Evolutionary conservation across 2,888 invertebrate genomes (phyloP).

Genomic region (Hedya salicella): DNA sequence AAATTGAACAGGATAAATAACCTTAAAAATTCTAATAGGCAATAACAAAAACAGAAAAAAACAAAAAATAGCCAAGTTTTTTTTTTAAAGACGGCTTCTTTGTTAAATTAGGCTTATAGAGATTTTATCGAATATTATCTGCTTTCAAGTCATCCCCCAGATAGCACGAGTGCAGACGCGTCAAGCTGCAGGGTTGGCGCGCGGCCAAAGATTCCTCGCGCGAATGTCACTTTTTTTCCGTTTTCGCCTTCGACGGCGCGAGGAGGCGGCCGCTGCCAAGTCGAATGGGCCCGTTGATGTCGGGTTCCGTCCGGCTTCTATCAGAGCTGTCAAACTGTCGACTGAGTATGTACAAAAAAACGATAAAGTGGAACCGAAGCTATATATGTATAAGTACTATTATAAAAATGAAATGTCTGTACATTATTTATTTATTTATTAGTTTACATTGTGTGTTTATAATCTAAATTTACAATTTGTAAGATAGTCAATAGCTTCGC

Average conservation of each 20-base stretch:
- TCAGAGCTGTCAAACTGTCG: too few species aligned
- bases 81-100: neutral
- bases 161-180: slow-evolving; percentile 47
- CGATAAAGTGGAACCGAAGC: too few species aligned
- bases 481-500: too few species aligned
- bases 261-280: slow-evolving; percentile 45
- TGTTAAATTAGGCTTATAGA: neutral
- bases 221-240: slow-evolving; percentile 70
- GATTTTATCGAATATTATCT: slow-evolving; percentile 5
- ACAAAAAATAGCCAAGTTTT: neutral
- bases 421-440: too few species aligned
- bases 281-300: slow-evolving; percentile 4
- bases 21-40: too few species aligned
- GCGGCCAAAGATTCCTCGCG: slow-evolving; percentile 66
- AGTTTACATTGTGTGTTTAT: too few species aligned
- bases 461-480: too few species aligned
- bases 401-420: too few species aligned
- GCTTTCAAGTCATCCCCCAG: slow-evolving; percentile 16
- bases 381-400: too few species aligned
- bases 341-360: too few species aligned
- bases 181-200: slow-evolving; percentile 63
- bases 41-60: too few species aligned
- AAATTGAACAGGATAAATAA: too few species aligned
- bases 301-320: slow-evolving; percentile 21
- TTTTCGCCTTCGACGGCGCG: slow-evolving; percentile 62